A percentile compares a stretch with the other conserved stretches of the same genome.
Conservation (phyloP, 2,113 vertebrate species). For the Mormoops blainvillei region DNA sequence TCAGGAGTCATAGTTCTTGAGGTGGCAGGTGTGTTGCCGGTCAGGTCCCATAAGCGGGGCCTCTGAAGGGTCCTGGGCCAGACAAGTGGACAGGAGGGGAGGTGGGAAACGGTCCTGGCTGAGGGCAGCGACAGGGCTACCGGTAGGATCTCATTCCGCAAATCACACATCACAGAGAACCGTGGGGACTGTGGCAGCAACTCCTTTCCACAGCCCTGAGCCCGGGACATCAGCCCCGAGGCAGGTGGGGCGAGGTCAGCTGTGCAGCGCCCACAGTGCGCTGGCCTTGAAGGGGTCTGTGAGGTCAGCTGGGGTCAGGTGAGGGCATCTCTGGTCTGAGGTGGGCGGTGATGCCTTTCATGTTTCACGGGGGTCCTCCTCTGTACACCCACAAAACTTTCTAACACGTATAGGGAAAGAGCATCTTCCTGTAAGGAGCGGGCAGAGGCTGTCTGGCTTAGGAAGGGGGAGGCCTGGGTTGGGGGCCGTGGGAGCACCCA, state of each 20-base stretch:
- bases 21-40: too few relatives aligned
- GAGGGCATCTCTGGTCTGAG: fast-evolving
- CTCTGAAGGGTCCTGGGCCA: fast-evolving
- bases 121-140: background rate
- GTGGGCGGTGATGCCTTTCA: background rate
- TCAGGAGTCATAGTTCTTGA: background rate
- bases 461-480: background rate
- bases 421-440: background rate
- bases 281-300: background rate
- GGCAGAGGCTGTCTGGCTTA: background rate
- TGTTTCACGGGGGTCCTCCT: background rate
- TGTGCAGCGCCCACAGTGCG: fast-evolving
- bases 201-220: background rate
- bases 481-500: background rate
- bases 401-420: background rate
- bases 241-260: background rate
- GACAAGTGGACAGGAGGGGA: background rate
- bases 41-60: fast-evolving
- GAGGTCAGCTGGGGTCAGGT: background rate
- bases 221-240: fast-evolving
- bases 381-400: background rate
- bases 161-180: background rate
- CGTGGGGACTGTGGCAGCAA: background rate
- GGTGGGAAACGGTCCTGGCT: background rate
- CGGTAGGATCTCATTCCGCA: background rate